Conservation (phyloP, 2,797 vertebrate species). For the Schizothorax lantsangensis region DNA sequence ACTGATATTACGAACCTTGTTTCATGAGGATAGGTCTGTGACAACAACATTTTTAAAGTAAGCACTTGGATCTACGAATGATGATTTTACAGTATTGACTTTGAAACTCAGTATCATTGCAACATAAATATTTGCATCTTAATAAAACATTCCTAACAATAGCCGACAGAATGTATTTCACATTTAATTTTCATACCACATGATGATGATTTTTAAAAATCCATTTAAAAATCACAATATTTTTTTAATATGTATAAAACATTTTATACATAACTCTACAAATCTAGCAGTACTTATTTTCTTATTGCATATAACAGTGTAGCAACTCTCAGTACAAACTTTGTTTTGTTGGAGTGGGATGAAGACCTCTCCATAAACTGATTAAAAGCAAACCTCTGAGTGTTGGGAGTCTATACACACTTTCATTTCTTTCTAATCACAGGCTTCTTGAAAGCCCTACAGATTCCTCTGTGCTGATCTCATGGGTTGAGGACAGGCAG, state of each 20-base stretch:
- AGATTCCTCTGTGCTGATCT: slow-evolving; percentile 34
- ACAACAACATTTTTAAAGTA: not conserved
- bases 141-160: not conserved
- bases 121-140: not conserved
- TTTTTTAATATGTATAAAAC: not conserved
- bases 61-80: not conserved
- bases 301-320: not conserved
- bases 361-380: slow-evolving; percentile 34
- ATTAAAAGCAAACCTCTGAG: slow-evolving; percentile 25
- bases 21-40: not conserved
- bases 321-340: slow-evolving; percentile 16
- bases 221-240: not conserved
- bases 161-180: not conserved
- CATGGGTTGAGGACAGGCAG: slow-evolving; percentile 12
- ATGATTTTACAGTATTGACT: not conserved
- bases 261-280: not conserved
- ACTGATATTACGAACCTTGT: not conserved
- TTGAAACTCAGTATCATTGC: not conserved
- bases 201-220: not conserved
- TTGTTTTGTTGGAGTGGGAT: slow-evolving; percentile 28
- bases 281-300: not conserved
- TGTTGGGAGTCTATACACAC: not conserved
- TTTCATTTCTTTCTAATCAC: slow-evolving; percentile 27
- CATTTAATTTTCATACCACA: not conserved
- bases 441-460: slow-evolving; percentile 12